These are phyloP conservation scores for Platycheirus rosarum DNA, from an alignment of 2,888 invertebrate genomes.

Conservation along the genomic window DNA sequence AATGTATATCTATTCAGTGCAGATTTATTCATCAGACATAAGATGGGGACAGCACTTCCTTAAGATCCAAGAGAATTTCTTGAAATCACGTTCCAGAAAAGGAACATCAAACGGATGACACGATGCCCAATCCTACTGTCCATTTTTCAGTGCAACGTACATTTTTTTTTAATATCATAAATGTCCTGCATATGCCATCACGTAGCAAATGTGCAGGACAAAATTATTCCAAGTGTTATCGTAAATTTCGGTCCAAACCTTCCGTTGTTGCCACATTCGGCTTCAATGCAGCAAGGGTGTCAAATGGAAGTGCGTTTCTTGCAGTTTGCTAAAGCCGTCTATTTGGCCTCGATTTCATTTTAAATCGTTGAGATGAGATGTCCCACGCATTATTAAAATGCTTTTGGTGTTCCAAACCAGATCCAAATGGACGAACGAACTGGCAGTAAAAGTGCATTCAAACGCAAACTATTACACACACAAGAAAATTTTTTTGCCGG, in stretches of 20 bases:
- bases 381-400: conserved; percentile 48
- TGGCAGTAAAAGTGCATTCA: conserved; percentile 42
- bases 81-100: conserved; percentile 52
- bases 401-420: conserved; percentile 10
- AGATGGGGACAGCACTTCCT: conserved; percentile 36
- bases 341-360: conserved; percentile 56
- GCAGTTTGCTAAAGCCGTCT: conserved; percentile 26
- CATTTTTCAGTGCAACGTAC: conserved; percentile 5
- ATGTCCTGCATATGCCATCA: conserved; percentile 26
- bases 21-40: conserved; percentile 20
- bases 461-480: conserved; percentile 31
- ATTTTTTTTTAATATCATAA: conserved; percentile 1
- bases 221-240: conserved; percentile 54
- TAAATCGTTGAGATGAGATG: conserved; percentile 18
- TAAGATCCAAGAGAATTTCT: conserved; percentile 49
- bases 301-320: conserved; percentile 47
- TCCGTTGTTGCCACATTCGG: background rate
- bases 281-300: conserved; percentile 20
- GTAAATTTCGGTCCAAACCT: conserved; percentile 44
- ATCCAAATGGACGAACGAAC: background rate
- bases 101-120: background rate
- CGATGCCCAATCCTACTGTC: background rate
- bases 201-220: conserved; percentile 51
- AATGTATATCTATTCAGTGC: background rate
- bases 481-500: conserved; percentile 29